A percentile compares a stretch with the other conserved stretches of the same genome.
Conservation (phyloP, 2,113 vertebrate genomes). For the Nibea albiflora region DNA sequence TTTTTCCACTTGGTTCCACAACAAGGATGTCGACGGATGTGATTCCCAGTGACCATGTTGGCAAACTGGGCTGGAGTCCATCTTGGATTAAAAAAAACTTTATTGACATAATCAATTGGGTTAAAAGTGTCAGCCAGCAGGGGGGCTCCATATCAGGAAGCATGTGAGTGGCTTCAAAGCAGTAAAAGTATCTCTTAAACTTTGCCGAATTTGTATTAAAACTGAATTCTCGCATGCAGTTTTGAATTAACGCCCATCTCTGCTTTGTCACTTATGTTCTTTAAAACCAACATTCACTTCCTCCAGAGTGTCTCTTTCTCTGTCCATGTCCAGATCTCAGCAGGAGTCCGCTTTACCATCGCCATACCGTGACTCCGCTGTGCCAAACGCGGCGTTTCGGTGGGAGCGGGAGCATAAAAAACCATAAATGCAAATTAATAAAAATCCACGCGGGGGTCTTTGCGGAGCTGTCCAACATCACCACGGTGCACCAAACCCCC, state of each 20-base stretch:
- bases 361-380: constrained; percentile 42
- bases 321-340: constrained; percentile 3
- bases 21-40: not conserved
- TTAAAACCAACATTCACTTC: no score
- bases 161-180: not conserved
- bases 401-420: constrained; percentile 61
- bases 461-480: constrained; percentile 71
- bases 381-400: constrained; percentile 57
- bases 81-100: constrained; percentile 13
- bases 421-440: constrained; percentile 78
- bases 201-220: no score
- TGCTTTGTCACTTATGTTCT: no score
- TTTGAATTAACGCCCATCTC: no score
- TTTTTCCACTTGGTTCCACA: not conserved
- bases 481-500: constrained; percentile 59
- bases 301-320: not conserved
- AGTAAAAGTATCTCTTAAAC: not conserved
- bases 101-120: not conserved
- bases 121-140: constrained; percentile 18
- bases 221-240: not conserved
- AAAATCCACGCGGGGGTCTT: constrained; percentile 69
- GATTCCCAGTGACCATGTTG: not conserved
- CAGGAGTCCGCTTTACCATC: not conserved
- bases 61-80: not conserved
- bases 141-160: constrained; percentile 15